phyloP scores from a whole-genome alignment of 2,888 invertebrate genomes.

The Lepidocyrtoides sp. region DNA sequence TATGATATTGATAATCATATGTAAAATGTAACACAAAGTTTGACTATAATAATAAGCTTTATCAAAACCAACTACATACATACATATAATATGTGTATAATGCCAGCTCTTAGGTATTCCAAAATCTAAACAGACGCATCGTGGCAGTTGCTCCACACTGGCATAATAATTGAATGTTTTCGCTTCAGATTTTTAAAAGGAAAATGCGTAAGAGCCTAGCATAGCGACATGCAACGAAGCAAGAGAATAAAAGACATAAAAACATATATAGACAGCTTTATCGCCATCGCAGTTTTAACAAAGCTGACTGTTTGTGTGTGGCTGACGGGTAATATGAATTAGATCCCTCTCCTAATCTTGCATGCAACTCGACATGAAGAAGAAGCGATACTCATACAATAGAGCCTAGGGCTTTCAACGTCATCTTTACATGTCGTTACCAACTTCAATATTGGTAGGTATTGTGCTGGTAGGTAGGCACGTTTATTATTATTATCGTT shows the following conservation, averaged over 20 bases:
- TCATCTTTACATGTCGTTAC: background rate
- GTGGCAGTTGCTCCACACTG: too few species aligned
- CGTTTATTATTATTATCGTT: too few species aligned
- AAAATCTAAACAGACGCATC: too few species aligned
- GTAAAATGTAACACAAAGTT: too few species aligned
- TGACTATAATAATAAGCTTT: too few species aligned
- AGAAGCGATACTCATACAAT: background rate
- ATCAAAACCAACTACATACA: too few species aligned
- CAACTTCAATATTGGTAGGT: too few species aligned
- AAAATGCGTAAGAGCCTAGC: conserved; percentile 54
- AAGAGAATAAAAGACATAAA: background rate
- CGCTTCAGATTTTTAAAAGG: conserved; percentile 20
- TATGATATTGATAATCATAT: too few species aligned
- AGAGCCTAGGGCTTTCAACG: background rate
- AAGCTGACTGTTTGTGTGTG: background rate
- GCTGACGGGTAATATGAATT: background rate
- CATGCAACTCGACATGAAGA: background rate
- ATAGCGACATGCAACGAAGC: background rate
- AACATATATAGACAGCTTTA: too few species aligned
- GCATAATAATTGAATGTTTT: background rate
- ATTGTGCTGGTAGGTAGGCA: too few species aligned
- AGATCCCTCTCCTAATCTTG: background rate
- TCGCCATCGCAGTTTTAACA: background rate
- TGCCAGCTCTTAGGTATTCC: too few species aligned
- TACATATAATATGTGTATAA: too few species aligned